Evolutionary conservation across 2,113 vertebrate genomes (phyloP).

Genomic region (Panthera uncia): DNA sequence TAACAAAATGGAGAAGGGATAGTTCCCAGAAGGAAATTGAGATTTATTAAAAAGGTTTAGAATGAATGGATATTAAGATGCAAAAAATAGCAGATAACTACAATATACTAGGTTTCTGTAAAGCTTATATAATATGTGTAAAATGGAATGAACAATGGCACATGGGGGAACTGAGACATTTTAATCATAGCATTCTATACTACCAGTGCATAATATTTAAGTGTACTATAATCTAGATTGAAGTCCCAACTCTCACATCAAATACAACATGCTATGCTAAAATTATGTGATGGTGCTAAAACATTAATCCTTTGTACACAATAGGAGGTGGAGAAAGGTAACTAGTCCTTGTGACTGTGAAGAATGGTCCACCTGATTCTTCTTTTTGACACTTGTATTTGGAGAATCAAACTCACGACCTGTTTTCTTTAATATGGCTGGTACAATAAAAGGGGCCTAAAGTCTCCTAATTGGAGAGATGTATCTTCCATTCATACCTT

Average conservation of each 20-base stretch:
- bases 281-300: not conserved
- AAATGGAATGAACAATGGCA: not conserved
- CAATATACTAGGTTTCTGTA: not conserved
- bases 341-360: not conserved
- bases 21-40: not conserved
- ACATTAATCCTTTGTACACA: not conserved
- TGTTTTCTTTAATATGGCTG: not conserved
- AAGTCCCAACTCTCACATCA: not conserved
- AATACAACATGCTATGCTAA: not conserved
- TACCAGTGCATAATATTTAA: not conserved
- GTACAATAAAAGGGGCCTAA: not conserved
- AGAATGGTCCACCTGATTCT: not conserved
- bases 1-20: not conserved
- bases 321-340: not conserved
- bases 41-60: not conserved
- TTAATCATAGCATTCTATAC: not conserved
- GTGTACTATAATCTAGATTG: not conserved
- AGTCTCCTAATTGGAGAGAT: not conserved
- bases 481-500: not conserved
- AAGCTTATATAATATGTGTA: not conserved
- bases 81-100: not conserved
- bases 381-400: not conserved
- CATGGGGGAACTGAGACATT: not conserved
- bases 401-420: not conserved
- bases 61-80: not conserved